Evolutionary conservation across 2,797 vertebrate species (phyloP).

Genomic region (Syndactyla subalaris): DNA sequence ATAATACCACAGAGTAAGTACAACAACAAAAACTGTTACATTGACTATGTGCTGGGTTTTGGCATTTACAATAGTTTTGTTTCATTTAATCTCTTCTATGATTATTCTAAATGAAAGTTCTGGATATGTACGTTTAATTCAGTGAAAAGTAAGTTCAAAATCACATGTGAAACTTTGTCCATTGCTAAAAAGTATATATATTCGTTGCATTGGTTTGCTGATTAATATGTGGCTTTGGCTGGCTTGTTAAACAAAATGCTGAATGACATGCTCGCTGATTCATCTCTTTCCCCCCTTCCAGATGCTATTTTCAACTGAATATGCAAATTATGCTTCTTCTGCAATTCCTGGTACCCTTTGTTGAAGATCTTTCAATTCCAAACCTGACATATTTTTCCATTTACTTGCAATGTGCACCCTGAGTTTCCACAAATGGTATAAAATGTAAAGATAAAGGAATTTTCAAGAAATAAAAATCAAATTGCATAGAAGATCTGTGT

Average conservation of each 20-base stretch:
- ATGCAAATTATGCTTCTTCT: not conserved
- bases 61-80: not conserved
- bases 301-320: not conserved
- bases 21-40: not conserved
- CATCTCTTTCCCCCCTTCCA: not conserved
- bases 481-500: not conserved
- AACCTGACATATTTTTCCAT: not conserved
- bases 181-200: not conserved
- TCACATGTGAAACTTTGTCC: not conserved
- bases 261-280: not conserved
- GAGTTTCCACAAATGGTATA: not conserved
- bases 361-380: not conserved
- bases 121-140: not conserved
- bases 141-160: not conserved
- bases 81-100: not conserved
- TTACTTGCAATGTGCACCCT: not conserved
- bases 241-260: not conserved
- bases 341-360: not conserved
- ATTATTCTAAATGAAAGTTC: not conserved
- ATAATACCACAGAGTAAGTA: not conserved
- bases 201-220: not conserved
- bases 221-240: not conserved
- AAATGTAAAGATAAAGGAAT: not conserved
- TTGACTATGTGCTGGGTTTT: not conserved
- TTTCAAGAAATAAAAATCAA: not conserved